These are phyloP conservation scores for Columba guinea DNA, from an alignment of 2,797 vertebrate species.

Conservation along the genomic window DNA sequence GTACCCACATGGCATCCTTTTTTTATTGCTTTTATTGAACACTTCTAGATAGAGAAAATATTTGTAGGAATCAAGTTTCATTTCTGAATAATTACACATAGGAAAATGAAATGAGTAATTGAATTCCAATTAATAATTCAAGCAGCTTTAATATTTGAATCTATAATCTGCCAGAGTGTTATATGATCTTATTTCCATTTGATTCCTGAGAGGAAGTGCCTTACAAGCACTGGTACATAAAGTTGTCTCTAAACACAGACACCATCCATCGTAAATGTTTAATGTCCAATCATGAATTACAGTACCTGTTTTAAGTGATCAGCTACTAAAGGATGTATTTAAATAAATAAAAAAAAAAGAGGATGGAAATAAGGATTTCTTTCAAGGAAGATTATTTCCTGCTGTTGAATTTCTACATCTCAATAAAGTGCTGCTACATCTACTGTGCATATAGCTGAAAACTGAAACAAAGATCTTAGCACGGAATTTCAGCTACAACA, in stretches of 20 bases:
- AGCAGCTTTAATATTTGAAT: slow-evolving; percentile 45
- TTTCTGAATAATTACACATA: slow-evolving; percentile 39
- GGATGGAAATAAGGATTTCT: slow-evolving; percentile 50
- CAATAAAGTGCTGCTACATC: slow-evolving; percentile 51
- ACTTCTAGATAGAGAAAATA: neutral
- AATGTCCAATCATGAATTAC: slow-evolving; percentile 65
- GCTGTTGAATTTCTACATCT: slow-evolving; percentile 60
- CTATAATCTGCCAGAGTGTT: slow-evolving; percentile 46
- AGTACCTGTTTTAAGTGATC: slow-evolving; percentile 71
- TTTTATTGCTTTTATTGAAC: neutral
- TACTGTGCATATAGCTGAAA: neutral
- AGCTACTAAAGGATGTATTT: slow-evolving; percentile 61
- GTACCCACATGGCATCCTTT: neutral
- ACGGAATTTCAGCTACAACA: slow-evolving; percentile 12
- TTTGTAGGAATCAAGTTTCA: slow-evolving; percentile 2
- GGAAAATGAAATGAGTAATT: slow-evolving; percentile 36
- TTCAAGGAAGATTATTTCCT: slow-evolving; percentile 70
- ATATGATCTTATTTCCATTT: slow-evolving; percentile 56
- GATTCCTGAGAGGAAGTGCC: slow-evolving; percentile 61
- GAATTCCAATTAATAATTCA: slow-evolving; percentile 32
- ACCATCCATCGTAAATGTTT: slow-evolving; percentile 59
- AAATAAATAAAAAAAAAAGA: neutral
- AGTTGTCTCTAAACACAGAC: slow-evolving; percentile 68
- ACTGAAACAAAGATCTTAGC: slow-evolving; percentile 28
- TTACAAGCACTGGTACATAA: slow-evolving; percentile 57